phyloP scores from a whole-genome alignment of 2,797 vertebrate species.

The Cyprinodon diabolis region DNA sequence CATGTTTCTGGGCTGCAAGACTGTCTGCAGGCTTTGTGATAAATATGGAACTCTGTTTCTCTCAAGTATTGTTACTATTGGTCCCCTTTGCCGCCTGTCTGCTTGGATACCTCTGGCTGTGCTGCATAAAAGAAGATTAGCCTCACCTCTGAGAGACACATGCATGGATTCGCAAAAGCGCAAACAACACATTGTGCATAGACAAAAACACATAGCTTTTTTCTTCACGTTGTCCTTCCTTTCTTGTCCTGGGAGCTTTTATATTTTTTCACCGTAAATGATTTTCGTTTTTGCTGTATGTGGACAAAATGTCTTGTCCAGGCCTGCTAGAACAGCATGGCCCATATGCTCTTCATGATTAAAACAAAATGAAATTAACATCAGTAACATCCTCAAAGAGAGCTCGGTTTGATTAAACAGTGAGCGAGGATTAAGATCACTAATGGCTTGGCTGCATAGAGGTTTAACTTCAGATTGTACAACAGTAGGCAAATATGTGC shows the following conservation, averaged over 20 bases:
- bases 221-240: conserved; percentile 26
- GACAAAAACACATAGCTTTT: conserved; percentile 27
- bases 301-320: conserved; percentile 12
- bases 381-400: conserved; percentile 17
- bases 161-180: conserved; percentile 30
- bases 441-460: conserved; percentile 48
- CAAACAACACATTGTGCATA: conserved; percentile 28
- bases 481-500: background rate
- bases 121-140: conserved; percentile 69
- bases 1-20: conserved; percentile 69
- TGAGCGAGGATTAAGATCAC: conserved; percentile 41
- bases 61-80: conserved; percentile 66
- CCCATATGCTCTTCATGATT: background rate
- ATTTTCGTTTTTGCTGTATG: conserved; percentile 10
- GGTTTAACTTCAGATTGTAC: conserved; percentile 46
- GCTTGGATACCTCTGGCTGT: conserved; percentile 58
- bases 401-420: conserved; percentile 39
- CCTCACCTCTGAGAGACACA: conserved; percentile 58
- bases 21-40: conserved; percentile 79
- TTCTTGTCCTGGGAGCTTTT: conserved; percentile 19
- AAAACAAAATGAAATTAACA: conserved; percentile 3
- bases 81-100: conserved; percentile 53
- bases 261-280: conserved; percentile 16
- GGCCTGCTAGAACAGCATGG: conserved; percentile 4
- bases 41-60: conserved; percentile 68